A percentile compares a stretch with the other conserved stretches of the same genome.
phyloP scores from a whole-genome alignment of 2,888 invertebrate genomes.

The Drosophila rubida region DNA sequence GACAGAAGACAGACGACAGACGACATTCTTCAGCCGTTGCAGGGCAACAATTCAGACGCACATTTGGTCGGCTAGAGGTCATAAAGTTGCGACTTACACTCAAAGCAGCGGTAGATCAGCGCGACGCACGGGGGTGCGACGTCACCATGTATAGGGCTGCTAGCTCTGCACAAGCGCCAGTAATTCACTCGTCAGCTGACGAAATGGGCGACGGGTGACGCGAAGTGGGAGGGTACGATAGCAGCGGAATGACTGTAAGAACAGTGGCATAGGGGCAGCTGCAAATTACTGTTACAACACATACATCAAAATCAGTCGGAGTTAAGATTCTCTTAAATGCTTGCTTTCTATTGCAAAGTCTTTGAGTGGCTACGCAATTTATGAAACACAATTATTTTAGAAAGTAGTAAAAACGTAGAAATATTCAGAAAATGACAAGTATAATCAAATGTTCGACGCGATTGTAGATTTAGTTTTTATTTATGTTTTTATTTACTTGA shows the following conservation, averaged over 20 bases:
- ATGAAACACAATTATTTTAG: too few relatives aligned
- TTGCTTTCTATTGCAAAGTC: neutral
- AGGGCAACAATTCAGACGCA: constrained; percentile 61
- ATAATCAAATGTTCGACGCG: too few relatives aligned
- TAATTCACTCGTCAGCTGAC: constrained; percentile 8
- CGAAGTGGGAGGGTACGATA: neutral
- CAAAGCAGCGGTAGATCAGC: constrained; percentile 18
- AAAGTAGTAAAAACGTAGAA: too few relatives aligned
- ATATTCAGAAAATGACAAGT: too few relatives aligned
- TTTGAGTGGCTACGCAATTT: too few relatives aligned
- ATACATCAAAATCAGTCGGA: constrained; percentile 26
- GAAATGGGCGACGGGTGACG: neutral
- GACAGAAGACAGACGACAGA: constrained; percentile 17
- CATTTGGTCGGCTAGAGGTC: constrained; percentile 68
- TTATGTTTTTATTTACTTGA: too few relatives aligned
- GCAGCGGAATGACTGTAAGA: neutral
- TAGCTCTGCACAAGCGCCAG: neutral
- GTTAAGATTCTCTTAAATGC: neutral
- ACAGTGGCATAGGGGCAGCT: neutral
- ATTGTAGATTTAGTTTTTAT: too few relatives aligned
- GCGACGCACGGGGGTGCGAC: neutral
- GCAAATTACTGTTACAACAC: constrained; percentile 35
- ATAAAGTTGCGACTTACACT: constrained; percentile 70
- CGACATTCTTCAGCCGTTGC: constrained; percentile 40
- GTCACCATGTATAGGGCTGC: constrained; percentile 11